Conservation (phyloP, 2,113 vertebrate genomes). For the Cryptomyrus ogoouensis region DNA sequence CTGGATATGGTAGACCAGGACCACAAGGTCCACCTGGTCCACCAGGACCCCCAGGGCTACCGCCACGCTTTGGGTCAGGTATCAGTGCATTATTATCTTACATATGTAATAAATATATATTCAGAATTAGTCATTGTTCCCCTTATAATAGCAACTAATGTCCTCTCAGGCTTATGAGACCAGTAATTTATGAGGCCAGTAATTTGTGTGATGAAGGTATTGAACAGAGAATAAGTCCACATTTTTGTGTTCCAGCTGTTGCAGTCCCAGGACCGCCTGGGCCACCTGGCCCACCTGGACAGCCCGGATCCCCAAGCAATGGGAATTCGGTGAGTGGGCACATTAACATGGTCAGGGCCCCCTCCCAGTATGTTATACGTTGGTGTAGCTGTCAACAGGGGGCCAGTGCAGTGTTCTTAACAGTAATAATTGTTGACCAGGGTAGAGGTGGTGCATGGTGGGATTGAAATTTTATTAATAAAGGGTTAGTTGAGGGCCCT, state of each 20-base stretch:
- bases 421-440: not conserved
- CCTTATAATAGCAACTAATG: not conserved
- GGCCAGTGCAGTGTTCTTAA: not conserved
- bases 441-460: not conserved
- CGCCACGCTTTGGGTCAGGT: slow-evolving; percentile 71
- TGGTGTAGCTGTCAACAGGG: not conserved
- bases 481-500: not conserved
- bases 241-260: slow-evolving; percentile 51
- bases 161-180: not conserved
- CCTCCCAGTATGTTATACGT: not conserved
- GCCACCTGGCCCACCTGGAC: slow-evolving; percentile 79
- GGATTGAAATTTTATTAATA: not conserved
- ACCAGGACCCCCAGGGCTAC: slow-evolving; percentile 59
- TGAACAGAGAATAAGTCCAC: slow-evolving; percentile 13
- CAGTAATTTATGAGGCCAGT: not conserved
- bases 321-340: slow-evolving; percentile 65
- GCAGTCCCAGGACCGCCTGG: slow-evolving; percentile 76
- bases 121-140: not conserved
- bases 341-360: not conserved
- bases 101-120: not conserved
- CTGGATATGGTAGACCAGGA: slow-evolving; percentile 79
- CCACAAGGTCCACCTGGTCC: slow-evolving; percentile 75
- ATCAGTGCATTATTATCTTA: slow-evolving; percentile 13
- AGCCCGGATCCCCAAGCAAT: slow-evolving; percentile 64
- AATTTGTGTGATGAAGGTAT: no score